These are phyloP conservation scores for Cydia amplana DNA, from an alignment of 1,140 invertebrate genomes.

Conservation along the genomic window DNA sequence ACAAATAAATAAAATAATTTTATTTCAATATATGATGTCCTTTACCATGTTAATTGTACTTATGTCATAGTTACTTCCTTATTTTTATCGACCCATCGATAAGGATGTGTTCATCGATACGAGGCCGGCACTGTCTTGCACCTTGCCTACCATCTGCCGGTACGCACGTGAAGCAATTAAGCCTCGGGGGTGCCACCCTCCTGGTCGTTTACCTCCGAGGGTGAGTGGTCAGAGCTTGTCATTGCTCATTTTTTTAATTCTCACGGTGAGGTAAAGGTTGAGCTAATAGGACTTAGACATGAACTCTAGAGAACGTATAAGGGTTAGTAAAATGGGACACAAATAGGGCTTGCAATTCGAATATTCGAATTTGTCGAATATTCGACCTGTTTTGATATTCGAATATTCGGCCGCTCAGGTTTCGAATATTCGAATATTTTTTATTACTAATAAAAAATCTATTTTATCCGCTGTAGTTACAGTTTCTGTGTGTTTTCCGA, in stretches of 20 bases:
- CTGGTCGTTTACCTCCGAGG: slow-evolving; percentile 69
- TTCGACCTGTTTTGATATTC: no score
- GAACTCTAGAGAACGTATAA: background rate
- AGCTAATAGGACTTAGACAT: slow-evolving; percentile 17
- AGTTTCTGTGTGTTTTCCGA: no score
- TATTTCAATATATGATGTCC: background rate
- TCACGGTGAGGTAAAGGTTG: slow-evolving; percentile 23
- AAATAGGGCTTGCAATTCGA: no score
- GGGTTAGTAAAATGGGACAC: background rate
- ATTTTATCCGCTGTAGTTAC: no score
- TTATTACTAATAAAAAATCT: no score
- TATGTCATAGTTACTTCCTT: background rate
- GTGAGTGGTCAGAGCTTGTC: slow-evolving; percentile 63
- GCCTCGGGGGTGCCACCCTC: slow-evolving; percentile 71
- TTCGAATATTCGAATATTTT: no score
- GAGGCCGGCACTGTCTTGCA: slow-evolving; percentile 67
- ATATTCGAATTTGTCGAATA: no score
- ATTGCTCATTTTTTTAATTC: slow-evolving; percentile 42
- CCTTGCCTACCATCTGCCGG: slow-evolving; percentile 74
- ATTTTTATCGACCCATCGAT: slow-evolving; percentile 46
- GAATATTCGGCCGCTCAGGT: no score
- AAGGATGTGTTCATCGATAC: slow-evolving; percentile 21
- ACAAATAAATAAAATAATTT: no score
- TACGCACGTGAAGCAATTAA: slow-evolving; percentile 73
- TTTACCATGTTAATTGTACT: no score